These are phyloP conservation scores for Neotragus pygmaeus DNA, from an alignment of 2,113 vertebrate genomes.

Conservation along the genomic window DNA sequence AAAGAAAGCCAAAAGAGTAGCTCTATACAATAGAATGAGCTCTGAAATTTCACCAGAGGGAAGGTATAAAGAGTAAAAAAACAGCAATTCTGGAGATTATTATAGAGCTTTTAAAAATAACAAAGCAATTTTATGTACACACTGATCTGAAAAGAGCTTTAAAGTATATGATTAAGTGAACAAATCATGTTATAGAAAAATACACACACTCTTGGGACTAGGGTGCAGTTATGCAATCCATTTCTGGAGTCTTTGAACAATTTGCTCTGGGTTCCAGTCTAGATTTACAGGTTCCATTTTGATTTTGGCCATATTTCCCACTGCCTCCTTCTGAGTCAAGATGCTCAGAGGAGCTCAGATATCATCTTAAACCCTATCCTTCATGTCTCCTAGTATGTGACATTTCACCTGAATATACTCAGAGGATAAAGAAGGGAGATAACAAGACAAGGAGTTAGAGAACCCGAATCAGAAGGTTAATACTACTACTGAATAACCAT, in stretches of 20 bases:
- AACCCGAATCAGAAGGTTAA: background rate
- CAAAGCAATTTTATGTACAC: background rate
- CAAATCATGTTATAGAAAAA: background rate
- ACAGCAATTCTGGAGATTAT: background rate
- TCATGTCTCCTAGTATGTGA: background rate
- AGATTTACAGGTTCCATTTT: background rate
- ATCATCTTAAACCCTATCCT: background rate
- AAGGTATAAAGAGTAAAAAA: background rate
- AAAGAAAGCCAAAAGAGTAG: background rate
- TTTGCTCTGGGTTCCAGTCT: background rate
- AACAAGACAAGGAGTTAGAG: background rate
- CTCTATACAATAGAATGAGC: background rate
- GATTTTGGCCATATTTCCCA: accelerated
- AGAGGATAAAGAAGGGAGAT: background rate
- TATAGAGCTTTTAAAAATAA: background rate
- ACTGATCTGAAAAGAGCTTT: background rate
- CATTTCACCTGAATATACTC: background rate
- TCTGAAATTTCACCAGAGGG: background rate
- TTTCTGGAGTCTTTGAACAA: background rate
- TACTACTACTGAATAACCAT: background rate
- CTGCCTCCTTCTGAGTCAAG: background rate
- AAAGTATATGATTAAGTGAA: background rate
- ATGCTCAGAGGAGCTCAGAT: background rate
- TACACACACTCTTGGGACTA: background rate
- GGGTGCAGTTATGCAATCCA: background rate